A percentile compares a stretch with the other conserved stretches of the same genome.
Conservation (phyloP, 2,113 vertebrate species). For the Cyanoramphus novaezelandiae region DNA sequence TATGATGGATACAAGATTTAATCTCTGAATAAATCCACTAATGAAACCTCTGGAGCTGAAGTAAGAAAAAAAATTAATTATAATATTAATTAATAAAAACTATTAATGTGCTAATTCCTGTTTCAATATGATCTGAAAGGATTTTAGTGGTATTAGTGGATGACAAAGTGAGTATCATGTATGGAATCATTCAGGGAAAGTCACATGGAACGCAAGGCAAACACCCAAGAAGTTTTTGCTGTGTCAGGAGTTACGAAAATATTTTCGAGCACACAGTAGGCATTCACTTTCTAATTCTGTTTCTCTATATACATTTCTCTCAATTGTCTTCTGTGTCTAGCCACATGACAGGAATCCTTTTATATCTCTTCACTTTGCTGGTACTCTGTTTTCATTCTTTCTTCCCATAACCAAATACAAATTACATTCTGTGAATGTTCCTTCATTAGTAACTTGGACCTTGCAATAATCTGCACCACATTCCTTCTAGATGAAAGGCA, state of each 20-base stretch:
- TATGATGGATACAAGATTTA: background rate
- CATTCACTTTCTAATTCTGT: background rate
- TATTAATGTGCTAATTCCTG: background rate
- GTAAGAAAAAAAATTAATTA: background rate
- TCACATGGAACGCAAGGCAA: accelerated
- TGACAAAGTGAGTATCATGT: background rate
- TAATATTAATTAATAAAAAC: background rate
- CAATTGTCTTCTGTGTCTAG: background rate
- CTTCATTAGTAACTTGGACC: background rate
- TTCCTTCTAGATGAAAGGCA: background rate
- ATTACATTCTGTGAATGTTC: background rate
- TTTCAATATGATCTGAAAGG: background rate
- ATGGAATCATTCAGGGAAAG: background rate
- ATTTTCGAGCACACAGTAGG: background rate
- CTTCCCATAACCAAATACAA: background rate
- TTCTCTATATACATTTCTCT: background rate
- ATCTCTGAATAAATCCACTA: background rate
- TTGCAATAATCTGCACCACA: background rate
- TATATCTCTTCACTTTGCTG: background rate
- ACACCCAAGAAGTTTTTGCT: background rate
- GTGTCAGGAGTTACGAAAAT: background rate
- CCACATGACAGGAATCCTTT: background rate
- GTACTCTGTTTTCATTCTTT: background rate
- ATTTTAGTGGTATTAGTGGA: background rate
- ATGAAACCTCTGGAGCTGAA: background rate